Percentiles rank a stretch among this genome's conserved stretches.
phyloP scores from a whole-genome alignment of 2,113 vertebrate genomes.

The Ornithorhynchus anatinus region DNA sequence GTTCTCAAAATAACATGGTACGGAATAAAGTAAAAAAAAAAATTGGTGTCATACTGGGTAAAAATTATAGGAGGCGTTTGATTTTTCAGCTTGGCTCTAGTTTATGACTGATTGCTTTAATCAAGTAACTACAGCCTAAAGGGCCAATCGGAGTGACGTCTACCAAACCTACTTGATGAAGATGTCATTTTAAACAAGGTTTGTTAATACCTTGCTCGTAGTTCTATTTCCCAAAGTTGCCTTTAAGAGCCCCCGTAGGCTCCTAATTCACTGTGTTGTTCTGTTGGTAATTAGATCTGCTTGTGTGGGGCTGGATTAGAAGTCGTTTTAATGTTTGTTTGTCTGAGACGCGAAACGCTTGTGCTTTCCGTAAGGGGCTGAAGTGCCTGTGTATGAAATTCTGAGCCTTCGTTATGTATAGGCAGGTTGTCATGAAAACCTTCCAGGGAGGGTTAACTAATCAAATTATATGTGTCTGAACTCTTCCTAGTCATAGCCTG shows the following conservation, averaged over 20 bases:
- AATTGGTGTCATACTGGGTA: neutral
- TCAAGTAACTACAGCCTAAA: slow-evolving; percentile 2
- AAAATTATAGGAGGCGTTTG: neutral
- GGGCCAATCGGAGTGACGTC: neutral
- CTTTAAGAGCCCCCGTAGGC: neutral
- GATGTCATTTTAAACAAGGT: accelerated
- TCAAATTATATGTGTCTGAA: neutral
- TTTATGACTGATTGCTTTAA: neutral
- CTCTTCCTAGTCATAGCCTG: neutral
- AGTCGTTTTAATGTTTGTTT: slow-evolving; percentile 32
- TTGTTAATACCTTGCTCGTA: slow-evolving; percentile 16
- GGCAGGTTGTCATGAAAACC: neutral
- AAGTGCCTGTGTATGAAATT: neutral
- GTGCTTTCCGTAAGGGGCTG: neutral
- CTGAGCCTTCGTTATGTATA: neutral
- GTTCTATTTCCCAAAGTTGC: slow-evolving; percentile 12
- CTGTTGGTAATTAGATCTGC: slow-evolving; percentile 20
- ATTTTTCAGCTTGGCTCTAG: neutral
- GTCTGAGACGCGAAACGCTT: neutral
- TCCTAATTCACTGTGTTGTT: slow-evolving; percentile 32
- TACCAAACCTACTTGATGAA: neutral
- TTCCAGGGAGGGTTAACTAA: slow-evolving; percentile 20
- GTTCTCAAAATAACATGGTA: too few species aligned
- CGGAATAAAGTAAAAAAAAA: too few species aligned
- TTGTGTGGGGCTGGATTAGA: neutral